These are phyloP conservation scores for Tadarida brasiliensis DNA, from an alignment of 2,797 vertebrate species.

Conservation along the genomic window DNA sequence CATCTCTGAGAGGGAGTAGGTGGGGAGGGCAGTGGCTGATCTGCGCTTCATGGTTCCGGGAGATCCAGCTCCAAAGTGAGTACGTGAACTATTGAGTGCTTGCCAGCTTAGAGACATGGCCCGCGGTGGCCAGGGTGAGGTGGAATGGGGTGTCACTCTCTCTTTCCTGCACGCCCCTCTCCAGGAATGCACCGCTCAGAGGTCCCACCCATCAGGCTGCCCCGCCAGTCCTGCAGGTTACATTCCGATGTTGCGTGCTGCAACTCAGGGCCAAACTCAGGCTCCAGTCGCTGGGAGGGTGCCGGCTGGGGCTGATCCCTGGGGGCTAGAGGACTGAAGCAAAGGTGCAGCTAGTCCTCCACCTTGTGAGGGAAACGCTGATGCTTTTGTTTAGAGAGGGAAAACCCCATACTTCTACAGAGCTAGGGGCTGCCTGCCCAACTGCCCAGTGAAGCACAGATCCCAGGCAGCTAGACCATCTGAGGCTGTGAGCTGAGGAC, in stretches of 20 bases:
- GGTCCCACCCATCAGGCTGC: background rate
- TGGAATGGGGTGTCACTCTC: background rate
- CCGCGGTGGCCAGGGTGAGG: background rate
- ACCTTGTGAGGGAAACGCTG: background rate
- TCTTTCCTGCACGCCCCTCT: background rate
- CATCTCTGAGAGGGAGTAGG: background rate
- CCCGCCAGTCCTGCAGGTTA: background rate
- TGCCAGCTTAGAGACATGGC: background rate
- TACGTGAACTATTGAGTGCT: accelerated
- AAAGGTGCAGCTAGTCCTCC: background rate
- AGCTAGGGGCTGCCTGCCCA: background rate
- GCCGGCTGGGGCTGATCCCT: background rate
- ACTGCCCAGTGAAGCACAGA: accelerated
- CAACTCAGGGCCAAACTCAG: background rate
- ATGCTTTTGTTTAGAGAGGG: background rate
- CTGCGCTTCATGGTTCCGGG: accelerated
- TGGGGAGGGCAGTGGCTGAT: background rate
- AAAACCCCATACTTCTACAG: background rate
- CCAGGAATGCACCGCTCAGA: background rate
- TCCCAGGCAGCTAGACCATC: background rate
- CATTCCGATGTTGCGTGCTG: accelerated
- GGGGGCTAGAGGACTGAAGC: background rate
- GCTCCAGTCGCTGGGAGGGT: background rate
- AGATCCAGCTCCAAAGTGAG: background rate
- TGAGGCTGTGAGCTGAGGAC: background rate